phyloP scores from a whole-genome alignment of 1,140 invertebrate genomes.

The Notospermus geniculatus region DNA sequence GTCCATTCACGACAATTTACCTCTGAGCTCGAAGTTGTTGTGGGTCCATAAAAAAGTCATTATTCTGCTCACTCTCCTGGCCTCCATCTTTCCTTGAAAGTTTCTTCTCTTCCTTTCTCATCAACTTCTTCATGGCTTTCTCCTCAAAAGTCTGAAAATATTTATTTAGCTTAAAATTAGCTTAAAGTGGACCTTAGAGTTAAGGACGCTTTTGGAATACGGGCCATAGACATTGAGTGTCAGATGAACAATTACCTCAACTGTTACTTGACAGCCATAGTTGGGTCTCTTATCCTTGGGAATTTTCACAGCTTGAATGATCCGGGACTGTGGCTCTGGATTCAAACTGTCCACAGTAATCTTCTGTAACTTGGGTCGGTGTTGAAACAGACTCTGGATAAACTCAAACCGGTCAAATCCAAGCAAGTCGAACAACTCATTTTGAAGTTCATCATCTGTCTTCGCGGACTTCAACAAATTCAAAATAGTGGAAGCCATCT shows the following conservation, averaged over 20 bases:
- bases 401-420: conserved; percentile 87
- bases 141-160: conserved; percentile 71
- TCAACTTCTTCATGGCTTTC: conserved; percentile 74
- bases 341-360: conserved; percentile 14
- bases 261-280: conserved; percentile 72
- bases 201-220: too few relatives aligned
- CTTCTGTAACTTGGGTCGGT: conserved; percentile 57
- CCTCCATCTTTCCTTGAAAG: conserved; percentile 60
- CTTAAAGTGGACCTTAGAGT: too few relatives aligned
- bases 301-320: too few relatives aligned
- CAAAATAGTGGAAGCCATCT: conserved; percentile 44
- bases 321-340: conserved; percentile 15
- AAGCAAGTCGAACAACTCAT: conserved; percentile 82
- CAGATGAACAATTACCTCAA: conserved; percentile 60
- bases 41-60: conserved; percentile 36
- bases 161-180: too few relatives aligned
- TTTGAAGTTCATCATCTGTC: conserved; percentile 72
- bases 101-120: conserved; percentile 86
- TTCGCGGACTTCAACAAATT: conserved; percentile 46
- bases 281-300: conserved; percentile 53
- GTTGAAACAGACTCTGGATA: conserved; percentile 73
- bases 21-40: conserved; percentile 34
- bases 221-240: background rate
- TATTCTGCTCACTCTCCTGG: conserved; percentile 30
- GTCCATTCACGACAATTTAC: conserved; percentile 36